A percentile compares a stretch with the other conserved stretches of the same genome.
Evolutionary conservation across 2,888 invertebrate species (phyloP).

Genomic region (Cabera pusaria): DNA sequence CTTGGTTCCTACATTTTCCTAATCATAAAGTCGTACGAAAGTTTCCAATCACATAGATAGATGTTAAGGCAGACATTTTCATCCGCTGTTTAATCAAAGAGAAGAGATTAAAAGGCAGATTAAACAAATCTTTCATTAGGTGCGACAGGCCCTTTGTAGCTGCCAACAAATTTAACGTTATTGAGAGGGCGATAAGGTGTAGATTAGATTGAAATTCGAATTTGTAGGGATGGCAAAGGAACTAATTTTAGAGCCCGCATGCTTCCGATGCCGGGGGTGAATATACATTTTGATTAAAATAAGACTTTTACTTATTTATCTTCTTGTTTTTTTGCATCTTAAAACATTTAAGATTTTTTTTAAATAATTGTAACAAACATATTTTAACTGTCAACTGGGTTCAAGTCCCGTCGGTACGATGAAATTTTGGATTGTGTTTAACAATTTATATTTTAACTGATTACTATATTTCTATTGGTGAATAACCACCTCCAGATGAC

Average conservation of each 20-base stretch:
- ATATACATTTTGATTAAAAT: too few relatives aligned
- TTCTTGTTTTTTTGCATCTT: too few relatives aligned
- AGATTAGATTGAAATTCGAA: slow-evolving; percentile 15
- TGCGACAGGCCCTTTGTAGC: background rate
- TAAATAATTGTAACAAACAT: too few relatives aligned
- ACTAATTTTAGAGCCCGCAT: slow-evolving; percentile 56
- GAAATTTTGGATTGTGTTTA: too few relatives aligned
- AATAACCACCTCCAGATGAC: too few relatives aligned
- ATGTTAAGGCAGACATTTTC: slow-evolving; percentile 9
- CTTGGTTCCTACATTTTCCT: too few relatives aligned
- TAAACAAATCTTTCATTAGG: slow-evolving; percentile 27
- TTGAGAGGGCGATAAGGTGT: slow-evolving; percentile 13
- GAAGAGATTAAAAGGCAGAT: slow-evolving; percentile 23
- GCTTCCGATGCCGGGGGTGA: slow-evolving; percentile 34
- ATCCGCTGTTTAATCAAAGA: slow-evolving; percentile 16
- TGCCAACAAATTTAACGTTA: slow-evolving; percentile 17
- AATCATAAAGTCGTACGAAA: slow-evolving; percentile 3
- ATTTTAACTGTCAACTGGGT: too few relatives aligned
- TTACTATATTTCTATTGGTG: too few relatives aligned
- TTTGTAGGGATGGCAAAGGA: slow-evolving; percentile 31
- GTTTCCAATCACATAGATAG: slow-evolving; percentile 17
- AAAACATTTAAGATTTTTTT: too few relatives aligned
- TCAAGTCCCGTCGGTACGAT: too few relatives aligned
- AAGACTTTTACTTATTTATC: too few relatives aligned
- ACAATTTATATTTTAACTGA: too few relatives aligned